Evolutionary conservation across 2,797 vertebrate species (phyloP), one percentile per base, ranked within the genome.

Genomic region (Anolis apletophallus): DNA sequence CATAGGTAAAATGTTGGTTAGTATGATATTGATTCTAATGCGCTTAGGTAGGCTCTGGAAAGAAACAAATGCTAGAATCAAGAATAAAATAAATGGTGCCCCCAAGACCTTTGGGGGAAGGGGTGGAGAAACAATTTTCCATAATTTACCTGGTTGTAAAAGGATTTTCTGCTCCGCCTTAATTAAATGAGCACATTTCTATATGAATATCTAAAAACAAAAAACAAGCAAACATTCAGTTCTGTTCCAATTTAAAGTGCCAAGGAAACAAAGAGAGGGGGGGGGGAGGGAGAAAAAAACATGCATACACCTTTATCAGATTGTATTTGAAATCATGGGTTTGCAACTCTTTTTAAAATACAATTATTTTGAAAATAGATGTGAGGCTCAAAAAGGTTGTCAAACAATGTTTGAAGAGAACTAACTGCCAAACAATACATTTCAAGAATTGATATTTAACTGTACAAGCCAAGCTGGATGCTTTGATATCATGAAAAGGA

Each of bases 401-500:
- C 74, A 75, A 26, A 14, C 16, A 79, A 52, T 9, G 5, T n/a
- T 50, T 32, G 74, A 87, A 52, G 8, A 78, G 23, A 59, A 7
- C 12, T 52, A 34, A 46, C 32, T 46, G 46, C 2, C 4, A 55
- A 71, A 64, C 16, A 34, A 50, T 8, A 83, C 50, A 72, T 29
- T 13, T 14, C 16, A 67, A 9, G 29, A 23, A 57, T 79, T 46
- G 78, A 23, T 73, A 78, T 34, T 50, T 78, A 73, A 57, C 61
- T 78, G 46, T 32, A 81, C 64, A 36, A n/a, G 4, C 59, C 23
- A 78, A 82, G n/a, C 55, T 54, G 52, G 34, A 57, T 73, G 23
- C 52, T 77, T 88, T 88, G 76, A 67, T 81, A 72, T 50, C 55
- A 64, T 72, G 54, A 68, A 80, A 80, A 59, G 76, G 40, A 32